Percentiles rank a stretch among this genome's conserved stretches.
Conservation (phyloP, 2,797 vertebrate species). For the Sebastes alutus region DNA sequence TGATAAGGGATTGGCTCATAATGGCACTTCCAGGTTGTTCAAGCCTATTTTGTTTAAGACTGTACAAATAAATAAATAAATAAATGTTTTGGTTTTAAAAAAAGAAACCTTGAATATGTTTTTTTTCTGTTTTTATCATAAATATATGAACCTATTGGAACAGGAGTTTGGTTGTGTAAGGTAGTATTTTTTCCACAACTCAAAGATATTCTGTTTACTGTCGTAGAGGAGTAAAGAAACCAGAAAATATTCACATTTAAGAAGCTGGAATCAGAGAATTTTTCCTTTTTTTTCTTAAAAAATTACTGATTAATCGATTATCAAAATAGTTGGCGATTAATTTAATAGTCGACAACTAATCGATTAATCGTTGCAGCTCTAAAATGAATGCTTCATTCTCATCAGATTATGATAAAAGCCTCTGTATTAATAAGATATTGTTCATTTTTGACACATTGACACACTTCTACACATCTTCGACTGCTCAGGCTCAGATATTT, state of each 20-base stretch:
- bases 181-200: background rate
- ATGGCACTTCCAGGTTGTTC: conserved; percentile 4
- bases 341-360: no score
- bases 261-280: no score
- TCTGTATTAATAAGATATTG: background rate
- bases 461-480: background rate
- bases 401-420: background rate
- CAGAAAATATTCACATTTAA: no score
- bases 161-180: background rate
- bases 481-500: background rate
- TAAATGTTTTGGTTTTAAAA: conserved; percentile 36
- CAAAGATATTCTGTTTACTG: no score
- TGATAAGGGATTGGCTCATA: conserved; percentile 1
- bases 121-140: conserved; percentile 38
- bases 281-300: no score
- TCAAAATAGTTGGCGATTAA: no score
- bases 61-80: conserved; percentile 34
- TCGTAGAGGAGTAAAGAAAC: no score
- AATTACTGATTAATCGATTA: no score
- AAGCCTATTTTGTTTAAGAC: conserved; percentile 23
- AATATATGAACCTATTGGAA: conserved; percentile 4
- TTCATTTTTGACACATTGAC: background rate
- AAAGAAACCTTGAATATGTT: conserved; percentile 8
- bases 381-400: no score
- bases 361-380: no score